Percentiles rank a stretch among this genome's conserved stretches.
These are phyloP conservation scores for Tachysurus fulvidraco DNA, from an alignment of 2,113 vertebrate species.

Conservation along the genomic window DNA sequence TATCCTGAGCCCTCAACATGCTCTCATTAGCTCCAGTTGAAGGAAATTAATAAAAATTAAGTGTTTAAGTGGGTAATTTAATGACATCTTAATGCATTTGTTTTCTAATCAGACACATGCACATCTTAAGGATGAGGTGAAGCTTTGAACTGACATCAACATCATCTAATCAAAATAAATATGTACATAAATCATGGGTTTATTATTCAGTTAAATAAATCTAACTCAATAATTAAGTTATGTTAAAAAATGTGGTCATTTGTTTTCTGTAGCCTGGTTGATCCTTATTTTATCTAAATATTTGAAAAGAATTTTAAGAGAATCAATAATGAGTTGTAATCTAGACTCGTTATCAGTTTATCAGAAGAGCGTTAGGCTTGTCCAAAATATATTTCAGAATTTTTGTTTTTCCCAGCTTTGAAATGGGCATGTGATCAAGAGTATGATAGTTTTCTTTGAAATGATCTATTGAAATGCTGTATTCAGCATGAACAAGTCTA, in stretches of 20 bases:
- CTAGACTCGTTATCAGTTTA: not conserved
- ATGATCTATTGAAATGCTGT: not conserved
- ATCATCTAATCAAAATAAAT: too few species aligned
- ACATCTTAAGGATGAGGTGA: not conserved
- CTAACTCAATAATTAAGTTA: too few species aligned
- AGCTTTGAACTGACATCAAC: too few species aligned
- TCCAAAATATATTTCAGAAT: too few species aligned
- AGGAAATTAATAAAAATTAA: not conserved
- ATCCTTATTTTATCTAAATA: not conserved
- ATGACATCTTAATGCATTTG: not conserved
- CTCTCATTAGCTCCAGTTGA: not conserved
- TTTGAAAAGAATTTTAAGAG: not conserved
- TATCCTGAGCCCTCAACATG: not conserved
- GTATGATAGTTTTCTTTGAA: not conserved
- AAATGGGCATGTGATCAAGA: not conserved
- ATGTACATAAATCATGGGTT: too few species aligned
- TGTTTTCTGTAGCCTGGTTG: too few species aligned
- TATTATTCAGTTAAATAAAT: too few species aligned
- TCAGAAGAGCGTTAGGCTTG: not conserved
- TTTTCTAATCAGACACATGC: not conserved
- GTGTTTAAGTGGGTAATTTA: not conserved
- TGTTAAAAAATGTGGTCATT: too few species aligned
- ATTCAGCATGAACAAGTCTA: too few species aligned
- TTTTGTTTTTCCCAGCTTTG: not conserved
- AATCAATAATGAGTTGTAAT: not conserved